A percentile compares a stretch with the other conserved stretches of the same genome.
phyloP scores from a whole-genome alignment of 2,797 vertebrate genomes.

The Galaxias olidus region DNA sequence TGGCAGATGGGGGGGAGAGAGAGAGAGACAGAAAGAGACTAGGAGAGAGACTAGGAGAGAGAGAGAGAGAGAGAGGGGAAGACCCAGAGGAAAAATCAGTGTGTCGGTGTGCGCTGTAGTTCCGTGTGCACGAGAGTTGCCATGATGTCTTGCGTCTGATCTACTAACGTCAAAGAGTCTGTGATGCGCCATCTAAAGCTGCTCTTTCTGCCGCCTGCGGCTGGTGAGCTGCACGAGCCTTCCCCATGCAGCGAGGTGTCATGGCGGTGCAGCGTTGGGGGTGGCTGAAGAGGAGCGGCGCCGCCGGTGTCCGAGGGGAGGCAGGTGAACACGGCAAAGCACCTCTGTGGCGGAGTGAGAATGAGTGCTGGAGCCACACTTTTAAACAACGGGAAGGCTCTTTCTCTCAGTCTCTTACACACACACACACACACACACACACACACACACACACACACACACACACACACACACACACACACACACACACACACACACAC shows the following conservation, averaged over 20 bases:
- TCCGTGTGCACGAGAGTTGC: not conserved
- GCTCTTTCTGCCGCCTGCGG: no score
- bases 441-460: constrained; percentile 10
- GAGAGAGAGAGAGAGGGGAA: not conserved
- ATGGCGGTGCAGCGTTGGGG: constrained; percentile 61
- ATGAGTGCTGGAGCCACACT: constrained; percentile 83
- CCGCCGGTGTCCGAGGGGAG: constrained; percentile 72
- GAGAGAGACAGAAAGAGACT: not conserved
- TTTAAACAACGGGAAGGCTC: constrained; percentile 72
- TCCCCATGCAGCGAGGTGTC: constrained; percentile 50
- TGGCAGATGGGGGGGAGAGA: constrained; percentile 60
- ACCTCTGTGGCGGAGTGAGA: constrained; percentile 74
- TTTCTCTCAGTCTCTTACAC: constrained; percentile 51
- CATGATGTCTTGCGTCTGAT: no score
- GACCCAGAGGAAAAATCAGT: constrained; percentile 23
- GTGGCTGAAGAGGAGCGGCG: constrained; percentile 66
- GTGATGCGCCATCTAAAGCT: no score
- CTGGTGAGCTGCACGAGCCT: no score
- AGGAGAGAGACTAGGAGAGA: constrained; percentile 4
- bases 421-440: constrained; percentile 30
- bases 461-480: constrained; percentile 22
- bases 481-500: not conserved
- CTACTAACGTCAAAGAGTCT: no score
- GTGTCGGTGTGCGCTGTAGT: not conserved
- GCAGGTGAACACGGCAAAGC: constrained; percentile 79